Conservation (phyloP, 2,888 invertebrate genomes). For the Meiosimyza platycephala region DNA sequence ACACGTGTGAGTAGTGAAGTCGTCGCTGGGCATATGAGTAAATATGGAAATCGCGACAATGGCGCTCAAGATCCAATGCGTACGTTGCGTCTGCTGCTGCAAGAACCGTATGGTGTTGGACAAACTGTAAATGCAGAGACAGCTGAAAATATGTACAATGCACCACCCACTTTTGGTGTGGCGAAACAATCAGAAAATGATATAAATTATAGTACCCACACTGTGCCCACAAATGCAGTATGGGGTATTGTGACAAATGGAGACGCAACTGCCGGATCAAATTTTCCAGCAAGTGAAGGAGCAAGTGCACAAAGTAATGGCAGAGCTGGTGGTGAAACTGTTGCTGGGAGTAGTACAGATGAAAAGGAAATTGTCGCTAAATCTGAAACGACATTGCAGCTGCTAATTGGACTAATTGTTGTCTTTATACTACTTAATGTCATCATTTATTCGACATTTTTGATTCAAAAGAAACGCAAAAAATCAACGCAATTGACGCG, state of each 20-base stretch:
- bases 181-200: conserved; percentile 38
- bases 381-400: conserved; percentile 73
- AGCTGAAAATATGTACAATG: conserved; percentile 65
- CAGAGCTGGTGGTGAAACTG: conserved; percentile 37
- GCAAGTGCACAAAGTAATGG: conserved; percentile 33
- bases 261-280: conserved; percentile 11
- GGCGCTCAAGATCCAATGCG: conserved; percentile 64
- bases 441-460: conserved; percentile 62
- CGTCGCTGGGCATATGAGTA: conserved; percentile 65
- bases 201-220: conserved; percentile 24
- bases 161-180: conserved; percentile 61
- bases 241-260: conserved; percentile 27
- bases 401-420: conserved; percentile 75
- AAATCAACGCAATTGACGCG: conserved; percentile 53
- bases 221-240: not conserved
- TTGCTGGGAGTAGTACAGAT: conserved; percentile 35
- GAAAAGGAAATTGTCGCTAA: conserved; percentile 68
- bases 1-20: conserved; percentile 53
- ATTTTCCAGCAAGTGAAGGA: conserved; percentile 27
- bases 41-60: conserved; percentile 63
- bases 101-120: conserved; percentile 52
- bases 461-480: conserved; percentile 56
- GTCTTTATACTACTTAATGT: conserved; percentile 80
- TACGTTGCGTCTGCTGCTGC: conserved; percentile 60
- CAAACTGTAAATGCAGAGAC: conserved; percentile 46